A percentile compares a stretch with the other conserved stretches of the same genome.
Evolutionary conservation across 2,888 invertebrate species (phyloP).

Genomic region (Apotomis capreana): DNA sequence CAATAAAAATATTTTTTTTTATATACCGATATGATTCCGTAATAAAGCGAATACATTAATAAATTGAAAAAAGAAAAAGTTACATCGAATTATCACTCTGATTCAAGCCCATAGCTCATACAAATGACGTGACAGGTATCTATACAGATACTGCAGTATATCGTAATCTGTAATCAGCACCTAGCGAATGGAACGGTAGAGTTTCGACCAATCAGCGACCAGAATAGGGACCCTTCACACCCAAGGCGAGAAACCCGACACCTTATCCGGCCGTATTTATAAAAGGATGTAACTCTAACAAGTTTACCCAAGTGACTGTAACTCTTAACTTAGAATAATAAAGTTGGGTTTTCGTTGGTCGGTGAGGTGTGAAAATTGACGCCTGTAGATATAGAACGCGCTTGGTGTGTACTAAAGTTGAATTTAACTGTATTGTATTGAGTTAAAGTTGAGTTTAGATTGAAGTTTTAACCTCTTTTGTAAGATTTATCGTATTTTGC

Average conservation of each 20-base stretch:
- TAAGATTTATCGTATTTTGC: slow-evolving; percentile 49
- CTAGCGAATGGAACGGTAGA: slow-evolving; percentile 51
- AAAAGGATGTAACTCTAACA: slow-evolving; percentile 53
- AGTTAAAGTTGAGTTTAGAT: slow-evolving; percentile 45
- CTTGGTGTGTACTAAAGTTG: slow-evolving; percentile 40
- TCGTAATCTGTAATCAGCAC: slow-evolving; percentile 64
- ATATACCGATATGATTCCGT: no score
- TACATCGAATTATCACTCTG: no score
- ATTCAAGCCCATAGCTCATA: no score
- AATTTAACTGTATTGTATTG: slow-evolving; percentile 40
- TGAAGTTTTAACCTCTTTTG: slow-evolving; percentile 41
- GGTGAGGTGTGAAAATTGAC: slow-evolving; percentile 80
- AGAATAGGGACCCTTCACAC: slow-evolving; percentile 76
- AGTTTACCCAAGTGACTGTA: slow-evolving; percentile 41
- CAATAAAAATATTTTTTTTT: no score
- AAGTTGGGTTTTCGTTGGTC: slow-evolving; percentile 47
- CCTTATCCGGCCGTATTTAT: slow-evolving; percentile 56
- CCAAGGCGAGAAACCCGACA: slow-evolving; percentile 80
- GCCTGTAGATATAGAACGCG: slow-evolving; percentile 63
- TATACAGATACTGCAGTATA: slow-evolving; percentile 1
- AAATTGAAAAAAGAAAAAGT: no score
- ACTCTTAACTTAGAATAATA: slow-evolving; percentile 34
- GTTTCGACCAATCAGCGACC: slow-evolving; percentile 67
- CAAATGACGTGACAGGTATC: neutral
- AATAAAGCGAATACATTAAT: no score